Evolutionary conservation across 2,888 invertebrate species (phyloP), one percentile per base, ranked within the genome.

Genomic region (Allophyes oxyacanthae): DNA sequence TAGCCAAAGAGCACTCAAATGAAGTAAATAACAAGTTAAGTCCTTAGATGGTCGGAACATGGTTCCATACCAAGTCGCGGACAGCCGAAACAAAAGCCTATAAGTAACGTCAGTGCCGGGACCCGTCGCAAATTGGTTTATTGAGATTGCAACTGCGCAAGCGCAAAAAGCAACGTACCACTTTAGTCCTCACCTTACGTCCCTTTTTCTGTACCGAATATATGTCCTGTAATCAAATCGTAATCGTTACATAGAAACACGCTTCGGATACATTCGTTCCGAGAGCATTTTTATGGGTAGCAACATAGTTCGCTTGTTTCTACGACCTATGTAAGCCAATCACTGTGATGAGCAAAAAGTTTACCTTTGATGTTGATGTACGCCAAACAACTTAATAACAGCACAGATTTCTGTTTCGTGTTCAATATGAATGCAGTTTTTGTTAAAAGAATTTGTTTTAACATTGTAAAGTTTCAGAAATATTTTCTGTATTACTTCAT

Each of bases 81-180:
- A 77, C 73, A 73, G 70, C 83, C 78, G 78, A 81, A 84, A 88
- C 87, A 88, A 86, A 75, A 73, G 76, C 57, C 71, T 63, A 73
- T 75, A 75, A 75, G 68, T 62, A 71, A 59, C 68, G 61, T 73
- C 76, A 52, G 66, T 67, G 72, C 63, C 61, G 49, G 69, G 69
- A 68, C 77, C 82, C 81, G 79, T 86, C 86, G 84, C 89, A 88
- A 91, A 90, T 91, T 90, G 89, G 88, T 90, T 91, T 90, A 91
- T 90, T 89, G 90, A 86, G 88, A 88, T 86, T 86, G 88, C 83
- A 83, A 79, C 83, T 64, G 76, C 83, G 82, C 28, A 28, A 80
- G 70, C 79, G 79, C 79, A 85, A 84, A 80, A 82, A 83, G 72
- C 50, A 48, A 43, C 54, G 60, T 64, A 71, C 79, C 75, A 54